These are phyloP conservation scores for Hippocampus mohnikei DNA, from an alignment of 2,113 vertebrate species.

Conservation along the genomic window DNA sequence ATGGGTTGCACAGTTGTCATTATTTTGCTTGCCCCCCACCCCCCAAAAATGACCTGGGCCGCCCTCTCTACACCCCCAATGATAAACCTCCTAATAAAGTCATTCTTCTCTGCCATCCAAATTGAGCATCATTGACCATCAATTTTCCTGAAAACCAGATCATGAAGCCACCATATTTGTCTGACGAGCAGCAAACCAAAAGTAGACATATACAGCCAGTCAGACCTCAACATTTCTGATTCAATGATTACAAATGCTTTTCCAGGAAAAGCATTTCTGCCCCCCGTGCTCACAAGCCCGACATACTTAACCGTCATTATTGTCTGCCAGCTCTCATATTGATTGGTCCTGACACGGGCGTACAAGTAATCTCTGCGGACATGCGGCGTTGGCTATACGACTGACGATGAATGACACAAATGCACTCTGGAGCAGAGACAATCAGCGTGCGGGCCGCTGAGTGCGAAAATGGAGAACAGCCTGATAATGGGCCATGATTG, in stretches of 20 bases:
- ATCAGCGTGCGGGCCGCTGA: slow-evolving; percentile 36
- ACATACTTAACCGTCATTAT: background rate
- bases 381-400: background rate
- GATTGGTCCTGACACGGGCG: slow-evolving; percentile 10
- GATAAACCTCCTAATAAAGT: background rate
- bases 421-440: slow-evolving; percentile 13
- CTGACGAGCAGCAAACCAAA: too few species aligned
- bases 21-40: too few species aligned
- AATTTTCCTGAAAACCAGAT: background rate
- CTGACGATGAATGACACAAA: slow-evolving; percentile 16
- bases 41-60: too few species aligned
- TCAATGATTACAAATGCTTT: background rate
- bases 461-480: slow-evolving; percentile 21
- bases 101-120: too few species aligned
- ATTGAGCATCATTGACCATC: too few species aligned
- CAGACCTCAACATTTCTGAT: background rate
- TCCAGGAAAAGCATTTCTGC: background rate
- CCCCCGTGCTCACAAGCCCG: background rate
- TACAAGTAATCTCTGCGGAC: slow-evolving; percentile 7
- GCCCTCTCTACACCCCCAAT: background rate
- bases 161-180: too few species aligned
- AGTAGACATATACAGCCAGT: too few species aligned
- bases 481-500: slow-evolving; percentile 20
- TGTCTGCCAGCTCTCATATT: slow-evolving; percentile 3
- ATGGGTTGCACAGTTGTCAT: too few species aligned